Conservation (phyloP, 2,797 vertebrate species). For the Cottoperca gobio region DNA sequence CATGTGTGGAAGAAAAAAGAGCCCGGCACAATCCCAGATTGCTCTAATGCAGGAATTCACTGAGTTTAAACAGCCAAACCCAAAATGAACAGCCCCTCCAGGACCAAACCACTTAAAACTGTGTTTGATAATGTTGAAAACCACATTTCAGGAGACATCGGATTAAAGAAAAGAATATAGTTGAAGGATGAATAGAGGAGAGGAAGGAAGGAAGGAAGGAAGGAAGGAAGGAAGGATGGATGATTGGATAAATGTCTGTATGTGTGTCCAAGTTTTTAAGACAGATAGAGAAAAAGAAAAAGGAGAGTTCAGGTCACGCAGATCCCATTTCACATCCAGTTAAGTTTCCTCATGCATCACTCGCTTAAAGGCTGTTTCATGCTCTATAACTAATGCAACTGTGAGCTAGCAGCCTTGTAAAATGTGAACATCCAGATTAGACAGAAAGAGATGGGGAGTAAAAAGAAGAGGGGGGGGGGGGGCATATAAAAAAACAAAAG, state of each 20-base stretch:
- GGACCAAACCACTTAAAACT: conserved; percentile 31
- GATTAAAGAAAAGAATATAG: conserved; percentile 8
- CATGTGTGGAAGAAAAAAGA: too few relatives aligned
- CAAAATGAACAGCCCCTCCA: conserved; percentile 16
- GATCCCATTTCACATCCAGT: conserved; percentile 72
- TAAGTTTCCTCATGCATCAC: conserved; percentile 69
- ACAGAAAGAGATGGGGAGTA: conserved; percentile 17
- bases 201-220: not conserved
- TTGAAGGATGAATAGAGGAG: not conserved
- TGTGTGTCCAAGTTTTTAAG: conserved; percentile 34
- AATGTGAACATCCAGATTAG: conserved; percentile 60
- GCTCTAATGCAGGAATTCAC: not conserved
- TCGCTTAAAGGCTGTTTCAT: conserved; percentile 71
- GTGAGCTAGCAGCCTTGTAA: conserved; percentile 67
- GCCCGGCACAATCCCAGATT: too few relatives aligned
- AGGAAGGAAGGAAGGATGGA: too few relatives aligned
- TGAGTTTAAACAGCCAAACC: conserved; percentile 31
- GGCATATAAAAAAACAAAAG: conserved; percentile 61
- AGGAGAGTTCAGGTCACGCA: conserved; percentile 50
- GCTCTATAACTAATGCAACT: conserved; percentile 67
- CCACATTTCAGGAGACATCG: conserved; percentile 37
- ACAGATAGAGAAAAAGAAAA: conserved; percentile 2
- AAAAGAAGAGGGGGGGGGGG: conserved; percentile 1
- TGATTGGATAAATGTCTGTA: conserved; percentile 12
- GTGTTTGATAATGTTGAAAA: conserved; percentile 53